Evolutionary conservation across 2,888 invertebrate species (phyloP), one percentile per base, ranked within the genome.

Genomic region (Dasysyrphus albostriatus): DNA sequence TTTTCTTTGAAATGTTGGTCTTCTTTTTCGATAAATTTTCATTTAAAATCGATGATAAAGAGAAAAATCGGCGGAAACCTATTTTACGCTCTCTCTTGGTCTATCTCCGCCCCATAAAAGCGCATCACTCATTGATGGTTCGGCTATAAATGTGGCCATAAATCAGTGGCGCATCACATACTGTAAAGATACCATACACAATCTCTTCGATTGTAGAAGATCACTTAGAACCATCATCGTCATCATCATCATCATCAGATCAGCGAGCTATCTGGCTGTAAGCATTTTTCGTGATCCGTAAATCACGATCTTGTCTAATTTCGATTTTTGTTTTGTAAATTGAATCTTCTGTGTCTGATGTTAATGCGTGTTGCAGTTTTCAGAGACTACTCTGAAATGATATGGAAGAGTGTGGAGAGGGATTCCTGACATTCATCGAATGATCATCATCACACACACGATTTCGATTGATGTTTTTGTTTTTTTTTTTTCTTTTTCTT

Each of bases 301-400:
- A 92, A 92, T 92, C 92, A 92, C 91, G 92, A 89, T 90, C 91
- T 91, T 92, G 92, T 92, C 92, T 91, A 91, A 92, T 91, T 92
- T 91, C 89, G 88, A 88, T 87, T 75, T 88, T 75, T 87, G 12
- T 47, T 34, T 37, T 16, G 34, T 82, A 82, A 85, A 82, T 82
- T 75, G 78, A 79, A 83, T 83, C 65, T 75, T 85, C 73, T 73
- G 67, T 77, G 24, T 24, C 37, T 37, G 24, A 24, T 16, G 34
- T 58, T 16, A 54, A 58, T 58, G 34, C 58, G 32, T 54, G 24
- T 10, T n/a, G 42, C 12, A 16, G 32, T 8, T 63, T 16, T 29
- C 32, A 34, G 19, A 24, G 9, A 9, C 8, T 1, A 7, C 5
- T 32, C 7, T 7, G 32, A 14, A 44, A 42, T 5, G 56, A 34